A percentile compares a stretch with the other conserved stretches of the same genome.
Conservation (phyloP, 2,888 invertebrate species). For the Tetranychus piercei region DNA sequence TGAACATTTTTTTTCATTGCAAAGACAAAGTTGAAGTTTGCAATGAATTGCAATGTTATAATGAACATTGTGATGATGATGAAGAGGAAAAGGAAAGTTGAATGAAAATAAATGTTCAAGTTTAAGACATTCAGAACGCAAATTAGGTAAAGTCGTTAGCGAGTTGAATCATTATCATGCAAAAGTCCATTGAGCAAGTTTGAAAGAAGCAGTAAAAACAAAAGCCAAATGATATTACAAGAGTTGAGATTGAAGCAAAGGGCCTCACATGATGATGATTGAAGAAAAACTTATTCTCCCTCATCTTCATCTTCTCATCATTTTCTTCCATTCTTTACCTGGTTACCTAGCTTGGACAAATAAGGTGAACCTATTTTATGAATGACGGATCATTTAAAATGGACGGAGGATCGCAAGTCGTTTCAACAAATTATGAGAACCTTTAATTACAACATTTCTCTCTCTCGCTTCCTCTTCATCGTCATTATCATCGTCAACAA, state of each 20-base stretch:
- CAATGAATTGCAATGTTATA: background rate
- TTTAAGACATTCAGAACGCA: background rate
- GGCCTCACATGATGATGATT: background rate
- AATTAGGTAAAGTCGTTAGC: background rate
- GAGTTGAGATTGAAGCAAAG: background rate
- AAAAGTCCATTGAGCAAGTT: too few species aligned
- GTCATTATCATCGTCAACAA: background rate
- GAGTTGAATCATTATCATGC: background rate
- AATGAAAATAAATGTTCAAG: background rate
- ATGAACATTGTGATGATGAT: background rate
- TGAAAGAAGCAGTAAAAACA: too few species aligned
- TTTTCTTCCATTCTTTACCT: background rate
- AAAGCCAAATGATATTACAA: background rate
- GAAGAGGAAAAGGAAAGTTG: slow-evolving; percentile 4
- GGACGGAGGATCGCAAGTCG: background rate
- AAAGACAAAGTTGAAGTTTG: background rate
- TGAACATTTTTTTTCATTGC: background rate
- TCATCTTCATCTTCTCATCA: background rate
- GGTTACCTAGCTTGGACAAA: background rate
- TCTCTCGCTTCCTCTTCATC: background rate
- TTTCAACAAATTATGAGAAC: background rate
- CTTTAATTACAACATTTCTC: background rate
- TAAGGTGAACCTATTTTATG: background rate
- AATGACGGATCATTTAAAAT: background rate
- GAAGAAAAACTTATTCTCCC: background rate